Base-by-base conservation (phyloP, 2,113 vertebrate species). In the Brienomyrus brachyistius region DNA sequence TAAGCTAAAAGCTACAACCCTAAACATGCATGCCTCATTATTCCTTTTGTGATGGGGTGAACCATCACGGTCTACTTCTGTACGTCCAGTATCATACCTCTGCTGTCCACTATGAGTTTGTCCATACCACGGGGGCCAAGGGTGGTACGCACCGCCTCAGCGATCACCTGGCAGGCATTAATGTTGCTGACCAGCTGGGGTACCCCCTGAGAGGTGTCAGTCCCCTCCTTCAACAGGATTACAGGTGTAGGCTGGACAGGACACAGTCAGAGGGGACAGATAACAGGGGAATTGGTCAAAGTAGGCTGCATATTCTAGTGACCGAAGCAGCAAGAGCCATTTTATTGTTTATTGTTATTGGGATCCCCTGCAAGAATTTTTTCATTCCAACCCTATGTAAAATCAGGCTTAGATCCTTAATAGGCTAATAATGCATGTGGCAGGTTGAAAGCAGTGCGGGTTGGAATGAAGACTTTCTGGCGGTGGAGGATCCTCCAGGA, bases 91-190 rank as follows among this genome's bases (percentile, higher is more conserved):
- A 43, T 23, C 96, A 95, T 89, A 99, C 98, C 98, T 94, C 96
- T 95, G 87, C 95, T 94, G 5, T 99, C 98, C 77, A 99, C 98
- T 47, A 99, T 97, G 88, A 99, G 98, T 90, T 99, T 99, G 95
- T 99, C 98, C 98, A 99, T 99, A 89, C 98, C 98, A 3, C 98
- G 97, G 17, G 98, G 98, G 1, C 98, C 98, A 77, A 99, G 95
- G 1, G 98, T 99, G 86, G 98, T 99, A 89, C 98, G 95, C 86
- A 99, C 97, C 0, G 98, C 98, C 93, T 99, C 98, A 0, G 98
- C 95, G 0, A 99, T 97, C 66, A 99, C 98, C 95, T 99, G 98
- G 94, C 98, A 99, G 91, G 98, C 98, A 92, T 96, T 99, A 95
- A 99, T 99, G 95, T 99, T 99, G 90, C 98, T 99, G 91, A 99